Evolutionary conservation across 53 echinoderm and acorn worm species (phyloP).

Genomic region (Holothuria scabra): DNA sequence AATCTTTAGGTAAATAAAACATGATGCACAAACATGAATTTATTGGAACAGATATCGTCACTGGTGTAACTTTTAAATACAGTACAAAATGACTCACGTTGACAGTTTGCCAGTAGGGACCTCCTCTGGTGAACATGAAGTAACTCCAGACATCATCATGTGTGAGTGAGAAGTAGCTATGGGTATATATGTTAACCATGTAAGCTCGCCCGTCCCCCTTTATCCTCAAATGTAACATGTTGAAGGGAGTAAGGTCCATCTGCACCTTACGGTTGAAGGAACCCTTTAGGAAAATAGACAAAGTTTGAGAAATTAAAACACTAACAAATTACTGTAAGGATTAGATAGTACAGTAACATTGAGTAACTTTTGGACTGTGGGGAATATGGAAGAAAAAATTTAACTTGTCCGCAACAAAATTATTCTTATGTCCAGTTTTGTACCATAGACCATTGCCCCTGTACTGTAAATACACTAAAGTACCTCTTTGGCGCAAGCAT

Average conservation of each 20-base stretch:
- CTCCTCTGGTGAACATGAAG: constrained; percentile 92
- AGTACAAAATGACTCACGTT: constrained; percentile 63
- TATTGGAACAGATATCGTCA: too few species aligned
- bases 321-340: neutral
- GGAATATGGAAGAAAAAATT: too few species aligned
- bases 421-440: too few species aligned
- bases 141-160: constrained; percentile 96
- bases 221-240: constrained; percentile 73
- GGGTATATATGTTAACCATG: constrained; percentile 88
- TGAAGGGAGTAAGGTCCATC: constrained; percentile 85
- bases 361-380: too few species aligned
- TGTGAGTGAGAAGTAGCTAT: constrained; percentile 78
- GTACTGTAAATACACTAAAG: too few species aligned
- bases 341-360: too few species aligned
- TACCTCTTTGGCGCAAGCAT: too few species aligned
- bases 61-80: too few species aligned
- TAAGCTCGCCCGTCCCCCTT: constrained; percentile 93
- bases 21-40: too few species aligned
- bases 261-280: constrained; percentile 83
- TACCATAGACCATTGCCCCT: too few species aligned
- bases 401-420: too few species aligned
- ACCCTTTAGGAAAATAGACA: constrained; percentile 54
- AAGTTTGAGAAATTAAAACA: neutral
- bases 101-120: constrained; percentile 97
- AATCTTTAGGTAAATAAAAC: too few species aligned